These are phyloP conservation scores for Puntigrus tetrazona DNA, from an alignment of 2,113 vertebrate species.

Conservation along the genomic window DNA sequence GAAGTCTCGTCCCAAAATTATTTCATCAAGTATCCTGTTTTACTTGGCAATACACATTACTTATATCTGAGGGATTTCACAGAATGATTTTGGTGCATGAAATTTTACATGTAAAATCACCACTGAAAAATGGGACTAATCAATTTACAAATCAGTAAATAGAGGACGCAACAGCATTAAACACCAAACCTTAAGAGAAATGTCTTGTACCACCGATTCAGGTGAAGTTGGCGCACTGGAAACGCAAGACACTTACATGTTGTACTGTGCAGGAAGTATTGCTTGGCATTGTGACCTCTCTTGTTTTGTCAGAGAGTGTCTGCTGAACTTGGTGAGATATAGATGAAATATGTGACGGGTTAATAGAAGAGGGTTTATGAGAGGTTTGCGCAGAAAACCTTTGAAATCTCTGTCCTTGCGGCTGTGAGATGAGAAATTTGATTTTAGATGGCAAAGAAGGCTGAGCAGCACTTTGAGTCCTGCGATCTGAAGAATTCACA, in stretches of 20 bases:
- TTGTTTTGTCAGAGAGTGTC: background rate
- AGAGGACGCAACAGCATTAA: background rate
- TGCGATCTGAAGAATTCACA: background rate
- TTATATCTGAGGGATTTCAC: too few species aligned
- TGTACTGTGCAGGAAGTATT: background rate
- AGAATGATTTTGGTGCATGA: too few species aligned
- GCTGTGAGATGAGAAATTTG: background rate
- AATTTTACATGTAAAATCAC: too few species aligned
- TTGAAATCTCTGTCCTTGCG: background rate
- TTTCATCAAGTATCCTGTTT: too few species aligned
- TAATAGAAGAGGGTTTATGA: background rate
- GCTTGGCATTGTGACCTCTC: background rate
- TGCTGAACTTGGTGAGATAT: background rate
- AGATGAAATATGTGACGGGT: background rate
- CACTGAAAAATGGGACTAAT: background rate
- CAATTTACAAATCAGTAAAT: background rate
- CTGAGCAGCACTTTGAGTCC: background rate
- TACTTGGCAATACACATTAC: too few species aligned
- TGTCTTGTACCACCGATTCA: background rate
- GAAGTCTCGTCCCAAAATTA: too few species aligned
- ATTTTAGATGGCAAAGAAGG: background rate
- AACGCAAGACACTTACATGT: slow-evolving; percentile 35
- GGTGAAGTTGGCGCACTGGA: background rate
- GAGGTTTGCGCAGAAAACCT: background rate
- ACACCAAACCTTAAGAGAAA: background rate